Evolutionary conservation across 2,888 invertebrate species (phyloP).

Genomic region (Sinotaia quadrata): DNA sequence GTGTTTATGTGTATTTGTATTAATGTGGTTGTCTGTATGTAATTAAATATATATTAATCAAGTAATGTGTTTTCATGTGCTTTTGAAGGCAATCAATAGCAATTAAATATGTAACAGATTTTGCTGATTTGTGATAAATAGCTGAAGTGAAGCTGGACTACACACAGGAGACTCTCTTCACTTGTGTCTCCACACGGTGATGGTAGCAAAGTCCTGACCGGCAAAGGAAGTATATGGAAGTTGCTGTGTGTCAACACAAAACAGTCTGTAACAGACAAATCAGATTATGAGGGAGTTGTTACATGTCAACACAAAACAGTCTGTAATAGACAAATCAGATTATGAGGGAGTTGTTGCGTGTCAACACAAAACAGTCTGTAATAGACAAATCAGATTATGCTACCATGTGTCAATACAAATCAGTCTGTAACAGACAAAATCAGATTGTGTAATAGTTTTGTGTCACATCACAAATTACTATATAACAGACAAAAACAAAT

Average conservation of each 20-base stretch:
- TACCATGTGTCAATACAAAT: conserved; percentile 42
- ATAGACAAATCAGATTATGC: conserved; percentile 31
- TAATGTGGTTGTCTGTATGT: too few relatives aligned
- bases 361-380: conserved; percentile 47
- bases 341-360: conserved; percentile 41
- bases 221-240: conserved; percentile 41
- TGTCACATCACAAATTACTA: conserved; percentile 44
- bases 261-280: conserved; percentile 39
- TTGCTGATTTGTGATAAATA: too few relatives aligned
- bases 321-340: conserved; percentile 34
- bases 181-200: conserved; percentile 52
- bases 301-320: conserved; percentile 42
- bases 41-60: too few relatives aligned
- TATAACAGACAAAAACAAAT: conserved; percentile 25
- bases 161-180: too few relatives aligned
- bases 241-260: conserved; percentile 42
- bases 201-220: conserved; percentile 42
- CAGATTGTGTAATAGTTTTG: conserved; percentile 41
- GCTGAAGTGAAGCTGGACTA: too few relatives aligned
- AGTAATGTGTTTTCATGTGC: too few relatives aligned
- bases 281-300: conserved; percentile 42
- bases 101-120: too few relatives aligned
- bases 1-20: too few relatives aligned
- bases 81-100: too few relatives aligned
- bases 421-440: conserved; percentile 39